These are phyloP conservation scores for Lissonota sp. DNA, from an alignment of 2,888 invertebrate species.

Conservation along the genomic window DNA sequence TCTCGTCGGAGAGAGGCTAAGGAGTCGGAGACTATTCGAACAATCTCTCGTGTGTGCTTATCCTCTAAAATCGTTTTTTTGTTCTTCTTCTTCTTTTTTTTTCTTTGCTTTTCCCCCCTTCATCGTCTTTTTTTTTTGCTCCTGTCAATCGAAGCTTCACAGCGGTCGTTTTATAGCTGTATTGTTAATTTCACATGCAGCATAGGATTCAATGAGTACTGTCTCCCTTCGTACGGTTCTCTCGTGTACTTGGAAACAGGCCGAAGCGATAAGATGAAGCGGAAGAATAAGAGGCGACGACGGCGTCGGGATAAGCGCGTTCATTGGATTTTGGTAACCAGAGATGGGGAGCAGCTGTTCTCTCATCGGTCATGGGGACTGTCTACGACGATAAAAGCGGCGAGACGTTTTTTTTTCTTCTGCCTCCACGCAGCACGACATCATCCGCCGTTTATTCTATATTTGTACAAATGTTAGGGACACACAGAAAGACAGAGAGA, in stretches of 20 bases:
- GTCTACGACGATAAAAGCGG: background rate
- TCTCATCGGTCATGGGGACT: slow-evolving; percentile 3
- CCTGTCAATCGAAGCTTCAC: slow-evolving; percentile 18
- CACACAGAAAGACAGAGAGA: background rate
- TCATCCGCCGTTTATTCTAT: slow-evolving; percentile 32
- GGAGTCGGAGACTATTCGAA: background rate
- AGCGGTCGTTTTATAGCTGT: background rate
- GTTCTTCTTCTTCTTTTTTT: background rate
- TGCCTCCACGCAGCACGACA: background rate
- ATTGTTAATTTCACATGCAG: slow-evolving; percentile 1
- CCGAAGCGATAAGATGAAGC: slow-evolving; percentile 32
- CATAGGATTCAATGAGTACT: slow-evolving; percentile 14
- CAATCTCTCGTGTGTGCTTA: slow-evolving; percentile 7
- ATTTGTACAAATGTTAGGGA: slow-evolving; percentile 34
- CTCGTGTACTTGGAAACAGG: background rate
- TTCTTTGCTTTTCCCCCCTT: slow-evolving; percentile 8
- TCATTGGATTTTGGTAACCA: slow-evolving; percentile 42
- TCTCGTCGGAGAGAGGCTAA: slow-evolving; percentile 16
- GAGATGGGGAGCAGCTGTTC: slow-evolving; percentile 43
- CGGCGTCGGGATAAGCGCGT: slow-evolving; percentile 24
- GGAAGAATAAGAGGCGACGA: background rate
- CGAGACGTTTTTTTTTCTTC: background rate
- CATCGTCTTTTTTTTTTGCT: slow-evolving; percentile 26
- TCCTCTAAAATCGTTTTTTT: no score
- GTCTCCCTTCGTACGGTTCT: slow-evolving; percentile 1